A percentile compares a stretch with the other conserved stretches of the same genome.
Conservation (phyloP, 2,888 invertebrate species). For the Rhodophaea formosa region DNA sequence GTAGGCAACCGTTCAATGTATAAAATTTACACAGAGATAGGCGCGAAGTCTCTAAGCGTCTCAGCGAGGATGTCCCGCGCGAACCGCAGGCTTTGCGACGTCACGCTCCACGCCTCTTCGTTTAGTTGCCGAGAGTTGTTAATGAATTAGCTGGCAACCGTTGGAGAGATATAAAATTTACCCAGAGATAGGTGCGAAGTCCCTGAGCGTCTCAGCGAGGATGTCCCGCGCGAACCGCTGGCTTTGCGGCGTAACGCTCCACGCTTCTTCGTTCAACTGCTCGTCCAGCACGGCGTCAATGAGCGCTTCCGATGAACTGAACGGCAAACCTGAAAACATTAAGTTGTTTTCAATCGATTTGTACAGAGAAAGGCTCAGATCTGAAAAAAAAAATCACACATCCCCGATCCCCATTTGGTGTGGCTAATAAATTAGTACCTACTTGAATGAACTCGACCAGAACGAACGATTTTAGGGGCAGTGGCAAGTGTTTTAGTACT, state of each 20-base stretch:
- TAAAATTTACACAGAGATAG: conserved; percentile 42
- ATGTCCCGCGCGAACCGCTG: conserved; percentile 60
- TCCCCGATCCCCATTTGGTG: no score
- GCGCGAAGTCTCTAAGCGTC: conserved; percentile 54
- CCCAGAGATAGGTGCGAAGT: conserved; percentile 52
- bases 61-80: conserved; percentile 63
- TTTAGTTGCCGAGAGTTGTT: neutral
- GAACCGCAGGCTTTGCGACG: conserved; percentile 54
- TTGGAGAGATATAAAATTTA: conserved; percentile 22
- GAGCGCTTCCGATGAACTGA: conserved; percentile 85
- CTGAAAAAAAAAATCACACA: no score
- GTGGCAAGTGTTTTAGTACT: no score
- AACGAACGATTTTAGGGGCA: no score
- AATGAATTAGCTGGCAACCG: no score
- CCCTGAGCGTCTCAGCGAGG: conserved; percentile 57
- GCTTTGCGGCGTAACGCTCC: conserved; percentile 57
- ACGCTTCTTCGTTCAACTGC: conserved; percentile 83
- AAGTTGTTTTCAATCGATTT: neutral
- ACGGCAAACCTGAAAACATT: conserved; percentile 79
- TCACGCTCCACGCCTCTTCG: conserved; percentile 1
- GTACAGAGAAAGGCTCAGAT: no score
- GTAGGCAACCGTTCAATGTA: neutral
- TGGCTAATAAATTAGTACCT: no score
- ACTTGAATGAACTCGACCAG: no score
- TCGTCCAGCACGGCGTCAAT: conserved; percentile 87